Percentiles rank a stretch among this genome's conserved stretches.
These are phyloP conservation scores for Halcyon smyrnensis DNA, from an alignment of 2,797 vertebrate genomes.

Conservation along the genomic window DNA sequence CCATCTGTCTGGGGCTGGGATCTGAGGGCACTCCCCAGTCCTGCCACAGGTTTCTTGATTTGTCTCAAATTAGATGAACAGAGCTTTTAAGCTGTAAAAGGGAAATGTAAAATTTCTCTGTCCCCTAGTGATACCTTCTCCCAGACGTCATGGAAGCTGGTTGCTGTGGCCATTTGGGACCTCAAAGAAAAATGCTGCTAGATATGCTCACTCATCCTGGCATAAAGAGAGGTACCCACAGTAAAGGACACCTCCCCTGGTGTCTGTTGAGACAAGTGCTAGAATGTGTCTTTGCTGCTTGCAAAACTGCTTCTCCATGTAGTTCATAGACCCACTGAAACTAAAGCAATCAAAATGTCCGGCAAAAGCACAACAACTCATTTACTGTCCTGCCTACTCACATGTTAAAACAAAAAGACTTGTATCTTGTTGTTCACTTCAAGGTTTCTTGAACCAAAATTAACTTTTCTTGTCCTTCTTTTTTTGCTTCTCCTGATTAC, in stretches of 20 bases:
- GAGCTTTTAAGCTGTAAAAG: neutral
- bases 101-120: neutral
- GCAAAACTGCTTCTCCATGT: neutral
- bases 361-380: neutral
- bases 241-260: neutral
- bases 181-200: neutral
- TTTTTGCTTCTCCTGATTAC: neutral
- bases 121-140: neutral
- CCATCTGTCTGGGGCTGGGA: constrained; percentile 30
- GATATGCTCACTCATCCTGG: neutral
- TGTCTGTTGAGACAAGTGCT: neutral
- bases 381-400: neutral
- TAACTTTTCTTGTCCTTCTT: neutral
- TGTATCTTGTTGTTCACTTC: neutral
- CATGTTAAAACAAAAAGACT: neutral
- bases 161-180: neutral
- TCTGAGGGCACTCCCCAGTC: neutral
- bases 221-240: neutral
- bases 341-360: neutral
- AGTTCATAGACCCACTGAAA: neutral
- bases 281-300: neutral
- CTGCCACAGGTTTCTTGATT: neutral
- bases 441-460: neutral
- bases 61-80: neutral
- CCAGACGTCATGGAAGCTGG: neutral